These are phyloP conservation scores for Dynastes tityus DNA, from an alignment of 2,888 invertebrate species.

Conservation along the genomic window DNA sequence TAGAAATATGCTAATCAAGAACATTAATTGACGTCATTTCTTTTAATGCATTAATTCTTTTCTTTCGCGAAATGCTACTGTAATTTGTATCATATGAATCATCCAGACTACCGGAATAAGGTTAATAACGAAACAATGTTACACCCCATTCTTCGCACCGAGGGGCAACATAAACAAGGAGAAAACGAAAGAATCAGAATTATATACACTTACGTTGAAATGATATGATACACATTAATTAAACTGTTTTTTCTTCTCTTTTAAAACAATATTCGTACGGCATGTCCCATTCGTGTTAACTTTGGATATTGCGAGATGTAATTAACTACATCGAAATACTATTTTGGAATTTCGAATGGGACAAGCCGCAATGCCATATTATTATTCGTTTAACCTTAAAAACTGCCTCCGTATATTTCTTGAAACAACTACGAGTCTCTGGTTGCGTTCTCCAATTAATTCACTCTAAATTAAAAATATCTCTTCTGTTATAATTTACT, in stretches of 20 bases:
- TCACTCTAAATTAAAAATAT: constrained; percentile 48
- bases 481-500: constrained; percentile 35
- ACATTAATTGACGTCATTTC: constrained; percentile 30
- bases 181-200: constrained; percentile 4
- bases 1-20: neutral
- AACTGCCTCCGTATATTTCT: constrained; percentile 19
- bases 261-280: neutral
- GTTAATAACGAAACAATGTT: neutral
- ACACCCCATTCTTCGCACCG: neutral
- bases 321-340: neutral
- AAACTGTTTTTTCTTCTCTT: constrained; percentile 22
- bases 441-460: constrained; percentile 11
- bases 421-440: constrained; percentile 32
- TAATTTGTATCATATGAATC: neutral
- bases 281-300: neutral
- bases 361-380: neutral
- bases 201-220: constrained; percentile 46
- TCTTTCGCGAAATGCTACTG: constrained; percentile 12
- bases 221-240: constrained; percentile 50
- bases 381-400: neutral
- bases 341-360: neutral
- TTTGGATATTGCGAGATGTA: neutral
- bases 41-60: neutral
- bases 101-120: constrained; percentile 10
- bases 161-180: neutral